Conservation (phyloP, 2,113 vertebrate genomes). For the Puntigrus tetrazona region DNA sequence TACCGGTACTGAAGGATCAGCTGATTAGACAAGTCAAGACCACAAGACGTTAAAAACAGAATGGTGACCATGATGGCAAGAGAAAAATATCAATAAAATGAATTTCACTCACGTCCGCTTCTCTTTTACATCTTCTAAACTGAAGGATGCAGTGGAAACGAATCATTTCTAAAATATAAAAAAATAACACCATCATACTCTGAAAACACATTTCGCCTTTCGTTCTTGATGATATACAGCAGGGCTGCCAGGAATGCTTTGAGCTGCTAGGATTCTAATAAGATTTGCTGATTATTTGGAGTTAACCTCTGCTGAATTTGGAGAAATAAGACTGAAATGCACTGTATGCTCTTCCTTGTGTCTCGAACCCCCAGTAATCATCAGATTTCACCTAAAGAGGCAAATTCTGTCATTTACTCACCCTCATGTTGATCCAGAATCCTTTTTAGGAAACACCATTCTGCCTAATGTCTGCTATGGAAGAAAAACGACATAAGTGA, state of each 20-base stretch:
- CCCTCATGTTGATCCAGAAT: not conserved
- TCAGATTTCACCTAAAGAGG: not conserved
- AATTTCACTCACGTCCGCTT: conserved; percentile 1
- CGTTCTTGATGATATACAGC: not conserved
- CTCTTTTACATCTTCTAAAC: not conserved
- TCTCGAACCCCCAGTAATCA: not conserved
- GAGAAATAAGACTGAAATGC: not conserved
- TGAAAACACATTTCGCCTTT: not conserved
- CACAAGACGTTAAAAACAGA: not conserved
- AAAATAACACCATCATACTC: not conserved
- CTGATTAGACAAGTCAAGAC: not conserved
- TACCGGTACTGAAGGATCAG: conserved; percentile 66
- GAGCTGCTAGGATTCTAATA: not conserved
- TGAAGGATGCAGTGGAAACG: not conserved
- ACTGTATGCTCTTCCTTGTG: not conserved
- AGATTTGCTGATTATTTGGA: not conserved
- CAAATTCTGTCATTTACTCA: not conserved
- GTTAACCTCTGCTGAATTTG: not conserved
- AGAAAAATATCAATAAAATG: not conserved
- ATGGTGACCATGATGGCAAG: not conserved
- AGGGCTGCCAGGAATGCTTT: not conserved
- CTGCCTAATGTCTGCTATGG: not conserved
- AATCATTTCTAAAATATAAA: conserved; percentile 8
- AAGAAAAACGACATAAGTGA: not conserved
- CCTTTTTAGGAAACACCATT: not conserved